Conservation (phyloP, 2,113 vertebrate genomes). For the Pygoscelis adeliae region DNA sequence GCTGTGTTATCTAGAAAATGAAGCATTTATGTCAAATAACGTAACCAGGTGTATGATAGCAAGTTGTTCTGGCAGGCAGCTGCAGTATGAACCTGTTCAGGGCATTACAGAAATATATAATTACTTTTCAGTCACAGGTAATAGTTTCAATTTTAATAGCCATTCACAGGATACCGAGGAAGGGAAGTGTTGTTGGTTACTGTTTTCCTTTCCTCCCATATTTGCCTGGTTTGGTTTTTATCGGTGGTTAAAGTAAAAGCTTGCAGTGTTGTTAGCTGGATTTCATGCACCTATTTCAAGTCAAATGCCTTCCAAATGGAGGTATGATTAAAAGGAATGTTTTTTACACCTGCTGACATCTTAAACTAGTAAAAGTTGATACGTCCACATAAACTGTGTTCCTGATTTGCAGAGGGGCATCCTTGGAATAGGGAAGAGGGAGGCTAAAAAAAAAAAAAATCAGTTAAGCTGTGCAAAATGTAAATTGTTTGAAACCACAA, state of each 20-base stretch:
- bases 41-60: not conserved
- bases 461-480: conserved; percentile 24
- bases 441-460: not conserved
- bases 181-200: not conserved
- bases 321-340: not conserved
- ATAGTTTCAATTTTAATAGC: not conserved
- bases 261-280: not conserved
- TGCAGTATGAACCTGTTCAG: not conserved
- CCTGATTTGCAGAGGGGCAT: not conserved
- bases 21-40: not conserved
- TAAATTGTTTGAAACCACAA: conserved; percentile 23
- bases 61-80: not conserved
- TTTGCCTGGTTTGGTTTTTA: not conserved
- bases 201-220: not conserved
- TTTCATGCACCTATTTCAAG: not conserved
- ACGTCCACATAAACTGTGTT: not conserved
- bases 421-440: not conserved
- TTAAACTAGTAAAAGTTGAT: not conserved
- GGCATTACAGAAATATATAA: not conserved
- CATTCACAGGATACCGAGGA: not conserved
- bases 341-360: not conserved
- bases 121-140: not conserved
- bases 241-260: not conserved
- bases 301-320: not conserved
- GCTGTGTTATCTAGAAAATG: not conserved